A percentile compares a stretch with the other conserved stretches of the same genome.
These are phyloP conservation scores for Papilio elwesi DNA, from an alignment of 2,888 invertebrate species.

Conservation along the genomic window DNA sequence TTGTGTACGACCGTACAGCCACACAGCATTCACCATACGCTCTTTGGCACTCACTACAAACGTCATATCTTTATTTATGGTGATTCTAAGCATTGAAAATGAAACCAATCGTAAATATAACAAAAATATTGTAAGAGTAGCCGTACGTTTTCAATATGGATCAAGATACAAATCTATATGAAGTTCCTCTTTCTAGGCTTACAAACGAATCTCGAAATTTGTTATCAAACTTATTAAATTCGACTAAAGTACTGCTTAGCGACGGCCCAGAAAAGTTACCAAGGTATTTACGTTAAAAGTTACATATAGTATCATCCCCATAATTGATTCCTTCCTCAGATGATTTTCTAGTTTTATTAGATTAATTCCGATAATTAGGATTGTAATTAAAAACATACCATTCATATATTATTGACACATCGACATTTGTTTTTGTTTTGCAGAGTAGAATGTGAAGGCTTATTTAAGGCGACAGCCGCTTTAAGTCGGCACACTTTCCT, in stretches of 20 bases:
- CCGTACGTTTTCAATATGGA: constrained; percentile 48
- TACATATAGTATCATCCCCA: neutral
- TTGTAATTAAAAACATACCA: neutral
- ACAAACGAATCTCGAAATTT: constrained; percentile 74
- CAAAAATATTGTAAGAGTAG: constrained; percentile 19
- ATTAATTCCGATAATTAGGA: neutral
- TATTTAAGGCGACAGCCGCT: too few species aligned
- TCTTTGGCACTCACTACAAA: constrained; percentile 19
- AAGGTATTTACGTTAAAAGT: constrained; percentile 62
- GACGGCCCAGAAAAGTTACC: constrained; percentile 72
- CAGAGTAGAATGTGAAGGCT: neutral
- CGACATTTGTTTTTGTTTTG: constrained; percentile 12
- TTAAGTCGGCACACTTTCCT: too few species aligned
- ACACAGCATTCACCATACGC: neutral
- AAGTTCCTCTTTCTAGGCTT: constrained; percentile 71
- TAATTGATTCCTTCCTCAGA: neutral
- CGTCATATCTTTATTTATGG: constrained; percentile 24
- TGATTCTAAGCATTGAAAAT: constrained; percentile 31
- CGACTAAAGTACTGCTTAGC: constrained; percentile 86
- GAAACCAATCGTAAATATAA: constrained; percentile 32
- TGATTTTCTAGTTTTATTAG: neutral
- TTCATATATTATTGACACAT: constrained; percentile 8
- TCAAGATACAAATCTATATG: constrained; percentile 59
- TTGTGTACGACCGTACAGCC: too few species aligned
- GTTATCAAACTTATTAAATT: constrained; percentile 86